Conservation (phyloP, 2,113 vertebrate species). For the Eleginops maclovinus region DNA sequence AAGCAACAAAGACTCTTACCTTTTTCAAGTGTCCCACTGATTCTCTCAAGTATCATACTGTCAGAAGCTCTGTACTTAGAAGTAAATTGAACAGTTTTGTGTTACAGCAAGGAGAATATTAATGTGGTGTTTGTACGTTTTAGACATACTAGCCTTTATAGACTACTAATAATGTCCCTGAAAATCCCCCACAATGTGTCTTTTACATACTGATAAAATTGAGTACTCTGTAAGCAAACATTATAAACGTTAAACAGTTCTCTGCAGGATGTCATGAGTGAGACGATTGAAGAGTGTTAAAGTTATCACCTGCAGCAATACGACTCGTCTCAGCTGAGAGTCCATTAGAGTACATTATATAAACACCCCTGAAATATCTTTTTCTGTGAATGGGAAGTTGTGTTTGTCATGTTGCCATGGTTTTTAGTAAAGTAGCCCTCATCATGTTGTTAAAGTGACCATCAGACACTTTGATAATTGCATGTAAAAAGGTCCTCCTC, state of each 20-base stretch:
- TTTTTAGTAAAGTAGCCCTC: constrained; percentile 20
- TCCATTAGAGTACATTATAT: background rate
- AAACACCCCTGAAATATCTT: background rate
- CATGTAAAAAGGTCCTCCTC: background rate
- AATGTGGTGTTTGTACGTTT: no score
- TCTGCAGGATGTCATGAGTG: background rate
- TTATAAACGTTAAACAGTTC: background rate
- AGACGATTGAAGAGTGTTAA: background rate
- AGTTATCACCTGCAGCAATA: constrained; percentile 6
- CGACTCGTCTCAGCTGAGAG: constrained; percentile 6
- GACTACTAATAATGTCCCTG: background rate
- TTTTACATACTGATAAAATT: background rate
- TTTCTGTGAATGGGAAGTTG: constrained; percentile 1
- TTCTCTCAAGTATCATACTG: no score
- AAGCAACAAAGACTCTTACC: no score
- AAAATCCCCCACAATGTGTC: background rate
- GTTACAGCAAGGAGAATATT: no score
- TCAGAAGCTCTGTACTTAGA: no score
- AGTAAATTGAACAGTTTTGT: no score
- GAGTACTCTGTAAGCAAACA: background rate
- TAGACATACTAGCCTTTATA: no score
- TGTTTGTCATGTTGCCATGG: constrained; percentile 50
- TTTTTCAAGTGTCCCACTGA: no score
- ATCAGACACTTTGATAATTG: constrained; percentile 2
- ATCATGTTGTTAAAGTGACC: constrained; percentile 30